Conservation (phyloP, 2,113 vertebrate genomes). For the Orcinus orca region DNA sequence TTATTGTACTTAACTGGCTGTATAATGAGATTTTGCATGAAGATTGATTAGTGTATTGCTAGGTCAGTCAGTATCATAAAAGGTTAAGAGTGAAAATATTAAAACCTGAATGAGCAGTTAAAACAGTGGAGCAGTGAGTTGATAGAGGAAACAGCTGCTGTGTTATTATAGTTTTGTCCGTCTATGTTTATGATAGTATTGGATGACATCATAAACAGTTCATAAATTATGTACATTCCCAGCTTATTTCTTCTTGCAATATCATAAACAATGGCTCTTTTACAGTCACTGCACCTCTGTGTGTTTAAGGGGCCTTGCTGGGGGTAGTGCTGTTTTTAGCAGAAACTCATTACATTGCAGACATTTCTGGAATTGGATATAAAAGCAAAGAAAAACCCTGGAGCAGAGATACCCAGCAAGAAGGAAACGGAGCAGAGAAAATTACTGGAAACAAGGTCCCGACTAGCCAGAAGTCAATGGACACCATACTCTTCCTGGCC, state of each 20-base stretch:
- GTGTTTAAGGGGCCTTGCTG: conserved; percentile 26
- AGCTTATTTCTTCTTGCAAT: conserved; percentile 49
- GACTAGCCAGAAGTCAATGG: neutral
- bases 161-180: conserved; percentile 1
- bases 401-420: neutral
- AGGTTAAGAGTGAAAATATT: conserved; percentile 25
- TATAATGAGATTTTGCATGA: neutral
- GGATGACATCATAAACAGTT: conserved; percentile 41
- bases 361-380: conserved; percentile 28
- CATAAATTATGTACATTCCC: conserved; percentile 38
- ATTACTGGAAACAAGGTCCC: neutral
- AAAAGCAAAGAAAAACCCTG: conserved; percentile 21
- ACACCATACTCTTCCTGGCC: neutral
- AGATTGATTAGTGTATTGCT: conserved; percentile 5
- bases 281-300: neutral
- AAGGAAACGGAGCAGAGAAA: conserved; percentile 4
- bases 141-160: neutral
- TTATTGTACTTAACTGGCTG: conserved; percentile 45
- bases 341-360: conserved; percentile 47
- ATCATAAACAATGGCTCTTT: neutral
- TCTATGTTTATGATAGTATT: neutral
- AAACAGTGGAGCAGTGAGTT: neutral
- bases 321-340: conserved; percentile 17
- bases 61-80: conserved; percentile 33
- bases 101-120: conserved; percentile 31